Evolutionary conservation across 2,888 invertebrate species (phyloP), one percentile per base, ranked within the genome.

Genomic region (Cetonia aurata): DNA sequence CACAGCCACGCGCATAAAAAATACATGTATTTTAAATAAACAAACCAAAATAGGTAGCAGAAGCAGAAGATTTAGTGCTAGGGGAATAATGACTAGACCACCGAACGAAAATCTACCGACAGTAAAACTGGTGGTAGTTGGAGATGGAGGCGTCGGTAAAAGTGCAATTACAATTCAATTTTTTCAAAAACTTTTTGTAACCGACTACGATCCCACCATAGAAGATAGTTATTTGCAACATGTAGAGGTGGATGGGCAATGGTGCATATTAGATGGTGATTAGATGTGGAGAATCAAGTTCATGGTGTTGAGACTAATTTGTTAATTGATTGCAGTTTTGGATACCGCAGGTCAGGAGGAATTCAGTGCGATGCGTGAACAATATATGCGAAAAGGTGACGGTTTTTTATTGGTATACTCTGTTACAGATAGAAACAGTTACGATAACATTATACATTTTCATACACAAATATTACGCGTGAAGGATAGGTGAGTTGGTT

Each of bases 291-390:
- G 25, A 25, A 25, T 25, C 48, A 59, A 6, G 1, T 17, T 15
- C n/a, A 8, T 59, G 6, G 0, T 3, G 48, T 9, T n/a, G 1
- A 17, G 10, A 70, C 31, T 55, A 55, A 37, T 33, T 66, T 62
- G 25, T 1, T 4, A 33, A 48, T 31, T 52, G 4, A 46, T 80
- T 80, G 74, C 84, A 96, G 96, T 97, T 50, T 86, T 97, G 81
- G 96, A 97, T 85, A 97, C 96, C 60, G 96, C 96, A 4, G 97
- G 96, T 0, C 96, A 97, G 85, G 96, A 97, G 84, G 96, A 97
- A 86, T 97, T 96, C 87, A 95, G 95, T 83, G 96, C 96, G 52
- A 96, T 97, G 96, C 88, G 95, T 75, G 95, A 95, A 81, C 95
- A 95, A 85, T 96, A 96, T 85, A 95, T 95, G 95, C 88, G 96